These are phyloP conservation scores for Pogonomyrmex californicus DNA, from an alignment of 1,140 invertebrate genomes.

Conservation along the genomic window DNA sequence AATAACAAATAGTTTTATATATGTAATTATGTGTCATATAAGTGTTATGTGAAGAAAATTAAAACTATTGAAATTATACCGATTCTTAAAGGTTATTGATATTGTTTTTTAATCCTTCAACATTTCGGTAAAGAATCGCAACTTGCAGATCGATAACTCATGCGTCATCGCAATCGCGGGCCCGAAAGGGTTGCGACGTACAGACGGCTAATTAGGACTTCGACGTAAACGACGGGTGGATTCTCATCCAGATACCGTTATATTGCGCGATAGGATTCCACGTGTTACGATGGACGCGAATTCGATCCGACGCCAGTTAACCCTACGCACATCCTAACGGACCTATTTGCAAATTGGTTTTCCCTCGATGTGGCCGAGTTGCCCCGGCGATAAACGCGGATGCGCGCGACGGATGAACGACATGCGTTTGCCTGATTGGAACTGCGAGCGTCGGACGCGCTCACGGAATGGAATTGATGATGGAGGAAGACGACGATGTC, in stretches of 20 bases:
- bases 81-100: not conserved
- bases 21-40: not conserved
- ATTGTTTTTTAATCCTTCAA: not conserved
- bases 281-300: constrained; percentile 66
- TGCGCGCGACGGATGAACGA: constrained; percentile 65
- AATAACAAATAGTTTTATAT: constrained; percentile 12
- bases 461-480: constrained; percentile 66
- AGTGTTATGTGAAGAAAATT: not conserved
- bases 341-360: constrained; percentile 79
- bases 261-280: constrained; percentile 41
- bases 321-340: constrained; percentile 63
- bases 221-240: constrained; percentile 56
- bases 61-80: not conserved
- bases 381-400: constrained; percentile 71
- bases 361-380: constrained; percentile 66
- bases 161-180: constrained; percentile 53
- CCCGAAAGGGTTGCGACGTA: constrained; percentile 4
- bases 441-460: constrained; percentile 52
- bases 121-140: constrained; percentile 9
- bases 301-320: constrained; percentile 70
- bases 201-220: constrained; percentile 73
- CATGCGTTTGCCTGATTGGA: constrained; percentile 75
- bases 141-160: constrained; percentile 53
- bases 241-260: constrained; percentile 61
- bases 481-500: constrained; percentile 63